phyloP scores from a whole-genome alignment of 2,888 invertebrate genomes.

The Drosophila testacea region DNA sequence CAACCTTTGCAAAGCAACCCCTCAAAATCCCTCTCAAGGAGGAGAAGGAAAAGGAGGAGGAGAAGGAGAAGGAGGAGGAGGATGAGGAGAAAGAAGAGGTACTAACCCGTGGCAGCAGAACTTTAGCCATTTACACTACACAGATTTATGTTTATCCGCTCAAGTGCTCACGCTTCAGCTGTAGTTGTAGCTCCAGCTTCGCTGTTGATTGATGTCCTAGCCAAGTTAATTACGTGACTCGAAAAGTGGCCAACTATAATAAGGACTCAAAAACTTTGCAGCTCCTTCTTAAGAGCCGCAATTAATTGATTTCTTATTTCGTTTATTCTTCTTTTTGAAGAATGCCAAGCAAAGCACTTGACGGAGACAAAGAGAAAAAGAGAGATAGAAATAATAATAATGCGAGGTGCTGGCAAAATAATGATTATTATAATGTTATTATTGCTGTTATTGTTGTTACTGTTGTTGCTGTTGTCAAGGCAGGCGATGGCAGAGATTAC shows the following conservation, averaged over 20 bases:
- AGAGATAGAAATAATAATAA: slow-evolving; percentile 40
- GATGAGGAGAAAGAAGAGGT: slow-evolving; percentile 18
- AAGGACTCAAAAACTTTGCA: slow-evolving; percentile 59
- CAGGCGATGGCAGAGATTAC: slow-evolving; percentile 76
- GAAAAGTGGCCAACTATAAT: slow-evolving; percentile 54
- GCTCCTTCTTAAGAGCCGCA: slow-evolving; percentile 54
- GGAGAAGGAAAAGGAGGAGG: not conserved
- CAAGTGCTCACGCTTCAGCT: slow-evolving; percentile 51
- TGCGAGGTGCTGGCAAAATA: slow-evolving; percentile 55
- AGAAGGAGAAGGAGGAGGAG: too few species aligned
- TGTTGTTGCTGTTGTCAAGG: slow-evolving; percentile 24
- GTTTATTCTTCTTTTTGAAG: slow-evolving; percentile 6
- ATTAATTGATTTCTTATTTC: slow-evolving; percentile 72
- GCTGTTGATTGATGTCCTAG: slow-evolving; percentile 72
- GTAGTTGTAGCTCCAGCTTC: slow-evolving; percentile 12
- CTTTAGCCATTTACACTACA: slow-evolving; percentile 69
- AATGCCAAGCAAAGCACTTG: slow-evolving; percentile 60
- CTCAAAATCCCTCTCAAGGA: not conserved
- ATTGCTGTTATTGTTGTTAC: slow-evolving; percentile 27
- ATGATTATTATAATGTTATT: slow-evolving; percentile 69
- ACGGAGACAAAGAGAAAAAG: slow-evolving; percentile 13
- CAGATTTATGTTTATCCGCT: slow-evolving; percentile 78
- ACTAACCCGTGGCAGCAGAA: slow-evolving; percentile 47
- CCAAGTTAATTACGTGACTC: slow-evolving; percentile 78
- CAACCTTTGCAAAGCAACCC: slow-evolving; percentile 29